A percentile compares a stretch with the other conserved stretches of the same genome.
phyloP scores from a whole-genome alignment of 2,113 vertebrate species.

The Antidorcas marsupialis region DNA sequence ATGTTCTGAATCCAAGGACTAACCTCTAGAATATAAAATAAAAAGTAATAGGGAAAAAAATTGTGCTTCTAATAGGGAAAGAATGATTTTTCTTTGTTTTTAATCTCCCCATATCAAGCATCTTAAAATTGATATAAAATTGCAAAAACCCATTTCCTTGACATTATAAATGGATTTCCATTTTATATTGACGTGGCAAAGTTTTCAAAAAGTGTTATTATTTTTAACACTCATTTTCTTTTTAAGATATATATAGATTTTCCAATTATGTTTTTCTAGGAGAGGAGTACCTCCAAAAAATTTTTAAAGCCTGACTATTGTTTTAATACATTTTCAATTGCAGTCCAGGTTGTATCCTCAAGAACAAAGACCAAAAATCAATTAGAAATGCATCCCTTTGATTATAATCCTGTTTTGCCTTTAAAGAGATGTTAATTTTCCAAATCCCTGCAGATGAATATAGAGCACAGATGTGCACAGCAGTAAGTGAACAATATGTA shows the following conservation, averaged over 20 bases:
- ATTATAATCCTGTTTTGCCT: slow-evolving; percentile 28
- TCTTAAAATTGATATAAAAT: neutral
- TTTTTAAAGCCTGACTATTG: neutral
- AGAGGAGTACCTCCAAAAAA: neutral
- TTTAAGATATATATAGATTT: neutral
- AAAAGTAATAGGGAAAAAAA: fast-evolving
- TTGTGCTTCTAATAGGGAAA: neutral
- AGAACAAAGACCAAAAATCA: slow-evolving; percentile 41
- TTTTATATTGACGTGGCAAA: neutral
- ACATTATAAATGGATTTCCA: neutral
- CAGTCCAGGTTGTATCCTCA: neutral
- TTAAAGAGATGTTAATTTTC: slow-evolving; percentile 27
- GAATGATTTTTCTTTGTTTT: neutral
- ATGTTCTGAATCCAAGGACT: neutral
- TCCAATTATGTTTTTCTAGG: neutral
- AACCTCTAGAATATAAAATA: neutral
- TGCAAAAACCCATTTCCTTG: neutral
- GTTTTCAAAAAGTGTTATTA: neutral
- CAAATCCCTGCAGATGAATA: slow-evolving; percentile 48
- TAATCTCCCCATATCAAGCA: neutral
- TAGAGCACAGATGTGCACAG: slow-evolving; percentile 41
- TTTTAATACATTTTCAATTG: slow-evolving; percentile 45
- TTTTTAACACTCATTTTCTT: neutral
- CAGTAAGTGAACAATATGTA: slow-evolving; percentile 21
- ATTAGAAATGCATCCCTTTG: slow-evolving; percentile 9